These are phyloP conservation scores for Drosophila prolongata DNA, from an alignment of 2,888 invertebrate species.

Conservation along the genomic window DNA sequence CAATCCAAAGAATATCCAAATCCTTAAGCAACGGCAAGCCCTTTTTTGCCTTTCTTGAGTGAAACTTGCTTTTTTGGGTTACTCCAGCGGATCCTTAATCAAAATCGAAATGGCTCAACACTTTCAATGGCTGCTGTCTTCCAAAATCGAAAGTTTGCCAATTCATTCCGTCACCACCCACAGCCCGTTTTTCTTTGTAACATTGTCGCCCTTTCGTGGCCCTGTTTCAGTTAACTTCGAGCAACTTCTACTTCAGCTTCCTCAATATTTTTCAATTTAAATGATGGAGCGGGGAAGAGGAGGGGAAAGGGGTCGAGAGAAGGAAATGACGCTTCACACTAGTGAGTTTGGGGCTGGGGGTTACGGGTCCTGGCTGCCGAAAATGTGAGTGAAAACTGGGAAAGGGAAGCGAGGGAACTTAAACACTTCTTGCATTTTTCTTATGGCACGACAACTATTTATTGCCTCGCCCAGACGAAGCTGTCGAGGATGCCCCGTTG, in stretches of 20 bases:
- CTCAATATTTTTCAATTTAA: constrained; percentile 67
- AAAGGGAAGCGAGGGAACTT: constrained; percentile 50
- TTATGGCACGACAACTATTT: constrained; percentile 76
- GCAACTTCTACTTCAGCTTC: constrained; percentile 39
- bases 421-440: constrained; percentile 78
- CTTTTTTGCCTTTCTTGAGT: background rate
- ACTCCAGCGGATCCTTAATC: constrained; percentile 32
- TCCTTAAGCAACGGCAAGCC: background rate
- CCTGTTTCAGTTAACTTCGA: constrained; percentile 34
- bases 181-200: constrained; percentile 15
- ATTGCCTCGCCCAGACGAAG: constrained; percentile 57
- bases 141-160: constrained; percentile 44
- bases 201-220: constrained; percentile 41
- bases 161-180: constrained; percentile 24
- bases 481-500: constrained; percentile 42
- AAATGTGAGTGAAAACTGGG: constrained; percentile 9
- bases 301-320: constrained; percentile 6
- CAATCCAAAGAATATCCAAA: constrained; percentile 1
- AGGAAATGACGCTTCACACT: constrained; percentile 52
- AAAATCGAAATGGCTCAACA: constrained; percentile 43
- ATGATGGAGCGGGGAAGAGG: constrained; percentile 62
- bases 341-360: constrained; percentile 16
- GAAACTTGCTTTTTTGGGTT: constrained; percentile 17
- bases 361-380: constrained; percentile 42
- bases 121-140: constrained; percentile 30